Percentiles rank a stretch among this genome's conserved stretches.
Conservation (phyloP, 2,113 vertebrate genomes). For the Psittacus erithacus region DNA sequence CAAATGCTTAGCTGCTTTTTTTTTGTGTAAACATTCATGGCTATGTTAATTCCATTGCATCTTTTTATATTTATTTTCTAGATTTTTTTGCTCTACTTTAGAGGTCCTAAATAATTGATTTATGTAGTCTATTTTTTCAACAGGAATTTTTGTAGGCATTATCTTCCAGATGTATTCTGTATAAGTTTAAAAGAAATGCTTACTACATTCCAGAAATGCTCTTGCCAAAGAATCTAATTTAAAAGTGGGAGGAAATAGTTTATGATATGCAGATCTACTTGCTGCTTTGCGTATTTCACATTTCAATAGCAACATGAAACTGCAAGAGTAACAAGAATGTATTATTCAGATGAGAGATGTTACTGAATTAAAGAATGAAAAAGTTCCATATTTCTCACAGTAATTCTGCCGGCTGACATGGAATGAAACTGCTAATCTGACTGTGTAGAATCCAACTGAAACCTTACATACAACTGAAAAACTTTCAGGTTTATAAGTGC, state of each 20-base stretch:
- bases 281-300: neutral
- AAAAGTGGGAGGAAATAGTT: neutral
- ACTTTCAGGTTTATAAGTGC: neutral
- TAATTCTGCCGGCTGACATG: neutral
- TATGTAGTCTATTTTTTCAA: slow-evolving; percentile 16
- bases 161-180: slow-evolving; percentile 33
- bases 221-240: slow-evolving; percentile 17
- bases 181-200: slow-evolving; percentile 2
- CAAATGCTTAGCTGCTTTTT: slow-evolving; percentile 42
- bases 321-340: neutral
- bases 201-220: neutral
- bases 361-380: neutral
- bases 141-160: neutral
- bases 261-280: neutral
- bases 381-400: neutral
- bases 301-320: neutral
- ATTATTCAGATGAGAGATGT: neutral
- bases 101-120: slow-evolving; percentile 37
- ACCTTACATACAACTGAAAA: neutral
- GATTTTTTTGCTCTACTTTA: slow-evolving; percentile 53
- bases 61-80: slow-evolving; percentile 42
- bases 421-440: neutral
- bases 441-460: neutral
- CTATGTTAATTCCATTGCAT: slow-evolving; percentile 41
- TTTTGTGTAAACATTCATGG: slow-evolving; percentile 42